Evolutionary conservation across 2,797 vertebrate genomes (phyloP), one percentile per base, ranked within the genome.

Genomic region (Atherinosoma microstoma): DNA sequence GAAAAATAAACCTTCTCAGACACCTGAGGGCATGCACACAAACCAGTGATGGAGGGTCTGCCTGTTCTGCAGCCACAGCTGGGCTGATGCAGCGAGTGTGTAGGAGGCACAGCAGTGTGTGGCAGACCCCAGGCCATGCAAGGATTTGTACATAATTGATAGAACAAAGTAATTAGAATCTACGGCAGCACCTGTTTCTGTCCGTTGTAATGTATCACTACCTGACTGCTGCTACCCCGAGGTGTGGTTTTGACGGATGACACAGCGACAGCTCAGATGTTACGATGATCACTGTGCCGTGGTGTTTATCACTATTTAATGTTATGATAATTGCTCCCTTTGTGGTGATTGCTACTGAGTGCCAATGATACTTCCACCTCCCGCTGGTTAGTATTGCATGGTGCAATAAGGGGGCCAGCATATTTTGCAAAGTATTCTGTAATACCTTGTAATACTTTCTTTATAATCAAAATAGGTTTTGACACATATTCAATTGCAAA

Each of bases 101-200:
- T 75, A 79, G 84, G 84, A 81, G 80, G 84, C 78, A 73, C 82
- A 87, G 78, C 68, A 76, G 84, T 79, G 87, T 82, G 87, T 82
- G 77, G 67, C 76, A 78, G 76, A 92, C 93, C 86, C 84, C 82
- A 16, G 90, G 89, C 87, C 81, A 87, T 89, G 85, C 83, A 85
- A 76, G 83, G 82, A 79, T 91, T 83, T 87, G 75, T 87, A 86
- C 92, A 93, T 94, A 94, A 95, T 94, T 94, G 91, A 94, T 94
- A 91, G 93, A 93, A 91, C 79, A 91, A 91, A 91, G 91, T 94
- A 92, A 94, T 95, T 94, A 93, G 82, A 89, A 90, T 90, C 87
- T 89, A 90, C 71, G 76, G 78, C 58, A 87, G 89, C 94, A 95
- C 93, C 94, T 95, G 94, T 94, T 94, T 92, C 91, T 86, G 79